A percentile compares a stretch with the other conserved stretches of the same genome.
Conservation (phyloP, 2,888 invertebrate species). For the Mycalesis mineus region DNA sequence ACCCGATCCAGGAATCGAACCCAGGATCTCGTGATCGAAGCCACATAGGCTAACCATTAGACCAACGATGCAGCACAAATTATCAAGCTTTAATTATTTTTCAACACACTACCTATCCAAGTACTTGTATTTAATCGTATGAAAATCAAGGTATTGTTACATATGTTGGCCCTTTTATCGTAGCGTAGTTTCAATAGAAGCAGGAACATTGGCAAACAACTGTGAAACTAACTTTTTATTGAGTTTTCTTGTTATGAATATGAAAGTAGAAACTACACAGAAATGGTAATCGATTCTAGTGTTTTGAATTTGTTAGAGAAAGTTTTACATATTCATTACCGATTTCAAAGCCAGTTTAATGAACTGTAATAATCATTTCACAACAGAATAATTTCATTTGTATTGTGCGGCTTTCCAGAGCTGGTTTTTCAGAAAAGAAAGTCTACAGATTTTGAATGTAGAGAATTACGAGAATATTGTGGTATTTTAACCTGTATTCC, state of each 20-base stretch:
- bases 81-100: no score
- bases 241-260: conserved; percentile 12
- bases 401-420: not conserved
- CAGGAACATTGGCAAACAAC: conserved; percentile 2
- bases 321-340: conserved; percentile 5
- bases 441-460: no score
- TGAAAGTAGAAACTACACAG: not conserved
- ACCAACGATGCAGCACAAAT: no score
- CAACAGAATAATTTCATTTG: no score
- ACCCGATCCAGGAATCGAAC: no score
- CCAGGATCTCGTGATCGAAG: no score
- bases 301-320: conserved; percentile 1
- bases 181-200: conserved; percentile 1
- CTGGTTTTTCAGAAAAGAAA: not conserved
- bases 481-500: no score
- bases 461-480: no score
- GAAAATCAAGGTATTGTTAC: not conserved
- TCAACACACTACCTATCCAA: no score
- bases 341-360: not conserved
- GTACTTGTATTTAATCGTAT: no score
- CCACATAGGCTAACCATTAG: no score
- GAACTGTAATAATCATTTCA: not conserved
- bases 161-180: not conserved
- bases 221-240: conserved; percentile 4
- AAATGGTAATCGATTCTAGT: conserved; percentile 5